Percentiles rank a stretch among this genome's conserved stretches.
These are phyloP conservation scores for Tricholauxania praeusta DNA, from an alignment of 2,888 invertebrate genomes.

Conservation along the genomic window DNA sequence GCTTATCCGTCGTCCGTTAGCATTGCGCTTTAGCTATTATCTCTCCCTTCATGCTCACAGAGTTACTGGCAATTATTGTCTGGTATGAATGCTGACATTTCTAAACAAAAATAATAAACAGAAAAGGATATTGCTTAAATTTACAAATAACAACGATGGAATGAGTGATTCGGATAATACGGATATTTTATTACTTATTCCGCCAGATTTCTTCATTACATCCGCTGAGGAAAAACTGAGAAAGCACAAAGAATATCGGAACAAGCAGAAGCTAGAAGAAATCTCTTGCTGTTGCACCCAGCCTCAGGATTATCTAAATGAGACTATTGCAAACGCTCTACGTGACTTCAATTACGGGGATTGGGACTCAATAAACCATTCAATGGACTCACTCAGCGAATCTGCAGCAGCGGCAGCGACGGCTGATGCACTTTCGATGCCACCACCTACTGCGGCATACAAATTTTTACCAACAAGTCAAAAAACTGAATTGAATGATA, in stretches of 20 bases:
- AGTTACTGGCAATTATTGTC: no score
- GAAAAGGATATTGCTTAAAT: no score
- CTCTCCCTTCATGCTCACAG: no score
- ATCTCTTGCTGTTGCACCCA: background rate
- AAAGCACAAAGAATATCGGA: conserved; percentile 38
- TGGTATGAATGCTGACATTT: no score
- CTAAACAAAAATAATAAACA: no score
- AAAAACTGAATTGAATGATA: conserved; percentile 61
- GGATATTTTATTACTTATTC: conserved; percentile 82
- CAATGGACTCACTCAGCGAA: background rate
- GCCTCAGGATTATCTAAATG: conserved; percentile 20
- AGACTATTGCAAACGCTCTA: conserved; percentile 22
- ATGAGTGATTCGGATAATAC: conserved; percentile 86
- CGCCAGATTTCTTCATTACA: conserved; percentile 80
- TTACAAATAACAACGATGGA: conserved; percentile 26
- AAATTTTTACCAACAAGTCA: conserved; percentile 55
- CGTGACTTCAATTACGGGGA: conserved; percentile 22
- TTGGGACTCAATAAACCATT: background rate
- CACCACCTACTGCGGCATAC: conserved; percentile 52
- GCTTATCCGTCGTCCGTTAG: no score
- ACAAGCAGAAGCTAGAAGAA: conserved; percentile 16
- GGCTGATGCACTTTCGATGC: conserved; percentile 21
- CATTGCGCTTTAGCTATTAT: no score
- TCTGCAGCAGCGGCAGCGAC: background rate
- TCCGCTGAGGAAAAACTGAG: conserved; percentile 63